A percentile compares a stretch with the other conserved stretches of the same genome.
Evolutionary conservation across 2,113 vertebrate genomes (phyloP).

Genomic region (Neogale vison): DNA sequence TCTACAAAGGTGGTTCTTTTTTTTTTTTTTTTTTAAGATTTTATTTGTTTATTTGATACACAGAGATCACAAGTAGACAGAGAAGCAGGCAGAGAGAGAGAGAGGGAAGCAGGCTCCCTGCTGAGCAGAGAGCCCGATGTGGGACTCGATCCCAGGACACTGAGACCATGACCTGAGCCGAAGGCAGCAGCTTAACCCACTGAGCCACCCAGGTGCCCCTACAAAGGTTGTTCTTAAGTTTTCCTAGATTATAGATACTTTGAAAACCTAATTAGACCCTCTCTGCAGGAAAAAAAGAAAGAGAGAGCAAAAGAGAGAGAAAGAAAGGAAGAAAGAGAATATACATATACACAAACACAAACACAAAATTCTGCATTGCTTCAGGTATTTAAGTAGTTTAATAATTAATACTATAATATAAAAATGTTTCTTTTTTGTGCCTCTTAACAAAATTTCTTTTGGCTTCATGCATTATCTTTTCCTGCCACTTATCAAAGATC

Average conservation of each 20-base stretch:
- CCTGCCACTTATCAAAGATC: not conserved
- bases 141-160: too few relatives aligned
- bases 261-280: not conserved
- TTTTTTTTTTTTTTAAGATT: too few relatives aligned
- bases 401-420: slow-evolving; percentile 18
- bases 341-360: not conserved
- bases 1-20: not conserved
- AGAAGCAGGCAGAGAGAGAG: too few relatives aligned
- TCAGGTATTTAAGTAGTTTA: slow-evolving; percentile 26
- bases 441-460: slow-evolving; percentile 5
- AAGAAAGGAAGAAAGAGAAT: not conserved
- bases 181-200: too few relatives aligned
- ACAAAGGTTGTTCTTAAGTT: too few relatives aligned
- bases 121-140: too few relatives aligned
- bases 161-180: too few relatives aligned
- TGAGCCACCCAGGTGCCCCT: too few relatives aligned
- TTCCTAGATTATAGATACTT: not conserved
- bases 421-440: not conserved
- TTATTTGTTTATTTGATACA: too few relatives aligned
- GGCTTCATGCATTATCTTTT: not conserved
- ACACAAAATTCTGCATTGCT: slow-evolving; percentile 20
- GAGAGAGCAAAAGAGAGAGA: not conserved
- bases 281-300: not conserved
- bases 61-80: too few relatives aligned
- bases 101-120: too few relatives aligned